Conservation (phyloP, 2,113 vertebrate species). For the Plotosus lineatus region DNA sequence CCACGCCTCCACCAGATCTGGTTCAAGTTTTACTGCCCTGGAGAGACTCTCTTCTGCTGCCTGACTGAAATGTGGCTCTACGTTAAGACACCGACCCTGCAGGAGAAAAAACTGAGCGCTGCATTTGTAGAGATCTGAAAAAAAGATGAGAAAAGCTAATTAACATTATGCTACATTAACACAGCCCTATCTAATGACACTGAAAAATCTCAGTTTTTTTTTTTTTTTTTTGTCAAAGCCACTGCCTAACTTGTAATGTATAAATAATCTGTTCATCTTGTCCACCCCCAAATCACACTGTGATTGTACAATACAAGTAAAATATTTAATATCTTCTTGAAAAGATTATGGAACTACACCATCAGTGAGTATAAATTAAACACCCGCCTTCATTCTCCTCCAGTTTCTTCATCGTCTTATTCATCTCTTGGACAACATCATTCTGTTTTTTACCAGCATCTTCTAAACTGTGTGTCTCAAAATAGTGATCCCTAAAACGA, state of each 20-base stretch:
- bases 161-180: background rate
- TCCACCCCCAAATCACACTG: no score
- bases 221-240: background rate
- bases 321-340: background rate
- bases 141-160: background rate
- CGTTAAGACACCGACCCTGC: conserved; percentile 82
- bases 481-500: conserved; percentile 83
- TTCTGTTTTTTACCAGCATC: conserved; percentile 78
- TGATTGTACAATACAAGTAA: background rate
- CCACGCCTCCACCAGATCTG: conserved; percentile 84
- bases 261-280: background rate
- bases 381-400: conserved; percentile 75
- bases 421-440: conserved; percentile 76
- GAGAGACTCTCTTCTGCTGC: conserved; percentile 81
- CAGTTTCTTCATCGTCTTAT: conserved; percentile 74
- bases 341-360: background rate
- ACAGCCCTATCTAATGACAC: background rate
- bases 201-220: background rate
- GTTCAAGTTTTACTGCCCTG: conserved; percentile 86
- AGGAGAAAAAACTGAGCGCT: conserved; percentile 78
- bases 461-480: conserved; percentile 80
- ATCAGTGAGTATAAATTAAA: background rate
- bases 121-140: conserved; percentile 71
- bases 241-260: background rate
- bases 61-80: conserved; percentile 73